Base-by-base conservation (phyloP, 2,113 vertebrate species). In the Eclectus roratus region DNA sequence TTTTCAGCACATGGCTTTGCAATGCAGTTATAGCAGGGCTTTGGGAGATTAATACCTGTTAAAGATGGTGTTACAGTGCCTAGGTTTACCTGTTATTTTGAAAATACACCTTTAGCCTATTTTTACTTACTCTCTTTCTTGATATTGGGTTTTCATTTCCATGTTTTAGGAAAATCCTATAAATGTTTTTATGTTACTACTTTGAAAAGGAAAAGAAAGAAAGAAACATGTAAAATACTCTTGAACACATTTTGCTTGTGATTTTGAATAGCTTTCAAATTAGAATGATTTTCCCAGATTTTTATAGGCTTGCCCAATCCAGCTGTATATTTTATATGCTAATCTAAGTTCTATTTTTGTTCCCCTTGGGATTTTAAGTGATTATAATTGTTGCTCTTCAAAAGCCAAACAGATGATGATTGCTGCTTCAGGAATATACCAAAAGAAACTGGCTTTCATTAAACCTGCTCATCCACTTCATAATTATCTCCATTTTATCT, bases 341-440 rank as follows among this genome's bases (percentile, higher is more conserved):
- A 98, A 98, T 98, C 97, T 97, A 98, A 98, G 97, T 98, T 98
- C 98, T 98, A 98, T 98, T 98, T 98, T 98, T 98, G 98, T 98
- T 98, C 98, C 96, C 97, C 95, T 98, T 98, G 97, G 98, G 98
- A 97, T 97, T 98, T 98, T 97, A 98, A 98, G 98, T 98, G 98
- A 98, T 98, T 98, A 98, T 98, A 98, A 98, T 98, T 98, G 98
- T 98, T 98, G 97, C 98, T 98, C 98, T 98, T 98, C 97, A 98
- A 98, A 98, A 98, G 97, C 98, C 98, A 98, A 98, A 98, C 97
- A 98, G 98, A 98, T 98, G 98, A 98, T 98, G 98, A 98, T 98
- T 98, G 98, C 98, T 93, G 97, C 98, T 98, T 98, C 98, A 98
- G 98, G 98, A 98, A 98, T 98, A 98, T 98, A 98, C 98, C 97